phyloP scores from a whole-genome alignment of 2,113 vertebrate species.

The Oceanodroma tethys region DNA sequence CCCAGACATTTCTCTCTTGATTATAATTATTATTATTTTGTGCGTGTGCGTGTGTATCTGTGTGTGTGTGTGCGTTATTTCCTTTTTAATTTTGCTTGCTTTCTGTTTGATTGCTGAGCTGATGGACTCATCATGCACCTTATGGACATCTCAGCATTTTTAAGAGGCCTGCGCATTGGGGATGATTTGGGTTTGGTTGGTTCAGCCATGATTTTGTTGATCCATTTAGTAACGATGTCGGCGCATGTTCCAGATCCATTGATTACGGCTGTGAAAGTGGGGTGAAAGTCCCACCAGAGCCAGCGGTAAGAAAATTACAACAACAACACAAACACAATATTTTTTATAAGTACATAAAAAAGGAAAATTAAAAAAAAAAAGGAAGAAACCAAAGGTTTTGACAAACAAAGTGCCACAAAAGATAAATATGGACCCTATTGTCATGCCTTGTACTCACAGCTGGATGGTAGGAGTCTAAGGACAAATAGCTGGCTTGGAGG shows the following conservation, averaged over 20 bases:
- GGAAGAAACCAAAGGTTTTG: conserved; percentile 90
- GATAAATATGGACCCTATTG: conserved; percentile 49
- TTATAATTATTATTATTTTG: conserved; percentile 14
- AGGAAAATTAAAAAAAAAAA: not conserved
- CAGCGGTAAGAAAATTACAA: not conserved
- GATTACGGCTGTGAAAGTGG: conserved; percentile 55
- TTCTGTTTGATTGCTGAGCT: conserved; percentile 40
- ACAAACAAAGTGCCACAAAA: conserved; percentile 77
- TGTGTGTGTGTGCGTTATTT: not conserved
- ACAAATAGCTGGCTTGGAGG: conserved; percentile 32
- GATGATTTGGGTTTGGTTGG: conserved; percentile 17
- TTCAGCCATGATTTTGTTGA: conserved; percentile 8
- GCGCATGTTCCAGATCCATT: conserved; percentile 40
- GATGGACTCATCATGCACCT: conserved; percentile 42
- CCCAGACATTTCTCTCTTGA: conserved; percentile 49
- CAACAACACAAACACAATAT: conserved; percentile 32
- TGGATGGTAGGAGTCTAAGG: conserved; percentile 50
- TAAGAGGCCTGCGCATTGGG: not conserved
- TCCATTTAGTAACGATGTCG: not conserved
- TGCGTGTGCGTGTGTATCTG: not conserved
- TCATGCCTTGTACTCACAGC: conserved; percentile 53
- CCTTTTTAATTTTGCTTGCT: conserved; percentile 19
- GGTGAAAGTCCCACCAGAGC: conserved; percentile 35
- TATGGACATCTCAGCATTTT: conserved; percentile 31
- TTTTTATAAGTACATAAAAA: conserved; percentile 47